Evolutionary conservation across 2,797 vertebrate species (phyloP).

Genomic region (Taeniopygia guttata): DNA sequence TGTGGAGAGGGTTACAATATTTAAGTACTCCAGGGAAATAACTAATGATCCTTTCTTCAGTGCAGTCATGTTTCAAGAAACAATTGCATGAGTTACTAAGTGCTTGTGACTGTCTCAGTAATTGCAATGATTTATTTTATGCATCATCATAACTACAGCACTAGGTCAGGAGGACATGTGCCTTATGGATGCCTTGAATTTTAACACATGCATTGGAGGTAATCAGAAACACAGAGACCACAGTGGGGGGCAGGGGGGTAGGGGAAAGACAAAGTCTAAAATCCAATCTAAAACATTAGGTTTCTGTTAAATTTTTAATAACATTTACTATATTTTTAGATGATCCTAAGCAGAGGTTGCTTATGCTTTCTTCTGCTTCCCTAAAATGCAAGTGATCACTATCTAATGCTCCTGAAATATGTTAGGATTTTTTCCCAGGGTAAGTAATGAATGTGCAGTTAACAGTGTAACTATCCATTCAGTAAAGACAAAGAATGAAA

Average conservation of each 20-base stretch:
- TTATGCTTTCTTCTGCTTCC: background rate
- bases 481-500: background rate
- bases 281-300: background rate
- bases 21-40: slow-evolving; percentile 55
- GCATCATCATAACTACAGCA: slow-evolving; percentile 21
- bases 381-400: background rate
- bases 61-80: slow-evolving; percentile 55
- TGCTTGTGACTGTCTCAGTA: slow-evolving; percentile 45
- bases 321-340: background rate
- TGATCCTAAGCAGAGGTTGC: background rate
- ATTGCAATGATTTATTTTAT: slow-evolving; percentile 60
- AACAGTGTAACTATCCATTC: background rate
- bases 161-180: slow-evolving; percentile 17
- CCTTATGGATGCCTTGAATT: slow-evolving; percentile 25
- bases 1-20: slow-evolving; percentile 35
- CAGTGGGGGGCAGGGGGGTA: fast-evolving
- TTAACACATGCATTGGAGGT: background rate
- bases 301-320: background rate
- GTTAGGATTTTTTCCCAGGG: background rate
- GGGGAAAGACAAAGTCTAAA: background rate
- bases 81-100: slow-evolving; percentile 37
- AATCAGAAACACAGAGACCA: background rate
- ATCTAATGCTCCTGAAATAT: background rate
- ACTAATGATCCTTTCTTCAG: slow-evolving; percentile 48
- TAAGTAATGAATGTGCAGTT: background rate